These are phyloP conservation scores for Denticeps clupeoides DNA, from an alignment of 2,797 vertebrate species.

Conservation along the genomic window DNA sequence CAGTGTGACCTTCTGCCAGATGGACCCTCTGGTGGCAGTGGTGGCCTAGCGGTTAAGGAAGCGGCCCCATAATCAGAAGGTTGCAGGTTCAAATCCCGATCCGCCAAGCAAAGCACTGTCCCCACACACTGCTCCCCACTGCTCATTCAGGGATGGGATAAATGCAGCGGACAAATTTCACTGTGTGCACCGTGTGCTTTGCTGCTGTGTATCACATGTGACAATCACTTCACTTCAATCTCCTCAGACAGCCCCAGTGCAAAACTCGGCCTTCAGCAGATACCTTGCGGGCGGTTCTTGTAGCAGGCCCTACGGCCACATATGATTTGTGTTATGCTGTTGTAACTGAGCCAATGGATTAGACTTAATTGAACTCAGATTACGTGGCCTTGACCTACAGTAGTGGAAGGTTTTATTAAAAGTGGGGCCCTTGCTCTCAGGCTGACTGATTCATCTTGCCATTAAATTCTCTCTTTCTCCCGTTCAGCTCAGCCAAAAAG, in stretches of 20 bases:
- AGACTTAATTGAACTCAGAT: constrained; percentile 36
- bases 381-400: constrained; percentile 36
- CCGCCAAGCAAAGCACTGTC: too few species aligned
- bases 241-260: constrained; percentile 8
- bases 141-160: too few species aligned
- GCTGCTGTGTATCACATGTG: too few species aligned
- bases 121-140: too few species aligned
- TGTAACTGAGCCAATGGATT: constrained; percentile 26
- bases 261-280: constrained; percentile 10
- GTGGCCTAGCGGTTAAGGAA: too few species aligned
- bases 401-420: constrained; percentile 26
- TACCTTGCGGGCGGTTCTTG: constrained; percentile 15
- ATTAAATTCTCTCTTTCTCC: neutral
- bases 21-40: too few species aligned
- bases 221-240: too few species aligned
- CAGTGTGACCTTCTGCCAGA: too few species aligned
- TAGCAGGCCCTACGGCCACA: constrained; percentile 24
- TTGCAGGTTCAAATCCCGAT: too few species aligned
- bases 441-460: constrained; percentile 20
- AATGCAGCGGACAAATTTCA: too few species aligned
- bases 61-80: too few species aligned
- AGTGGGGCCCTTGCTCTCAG: neutral
- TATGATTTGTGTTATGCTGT: constrained; percentile 31
- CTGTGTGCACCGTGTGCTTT: too few species aligned
- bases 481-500: constrained; percentile 34